These are phyloP conservation scores for Alfaro cultratus DNA, from an alignment of 2,797 vertebrate species.

Conservation along the genomic window DNA sequence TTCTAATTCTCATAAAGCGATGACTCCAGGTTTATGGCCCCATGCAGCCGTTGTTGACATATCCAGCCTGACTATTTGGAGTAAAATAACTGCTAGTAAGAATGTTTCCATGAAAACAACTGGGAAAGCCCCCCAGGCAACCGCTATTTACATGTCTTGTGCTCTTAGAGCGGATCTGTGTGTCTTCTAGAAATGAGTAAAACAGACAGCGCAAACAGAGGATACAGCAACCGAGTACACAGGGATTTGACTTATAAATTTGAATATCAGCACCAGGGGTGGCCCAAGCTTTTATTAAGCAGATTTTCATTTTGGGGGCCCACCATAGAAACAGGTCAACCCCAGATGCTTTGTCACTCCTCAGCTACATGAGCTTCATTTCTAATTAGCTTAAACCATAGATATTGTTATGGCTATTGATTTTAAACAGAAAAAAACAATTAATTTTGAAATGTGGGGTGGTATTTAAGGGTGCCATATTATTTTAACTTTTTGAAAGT, in stretches of 20 bases:
- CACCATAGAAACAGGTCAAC: too few species aligned
- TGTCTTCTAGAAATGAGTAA: conserved; percentile 13
- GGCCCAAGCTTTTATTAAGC: too few species aligned
- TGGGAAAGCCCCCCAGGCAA: conserved; percentile 17
- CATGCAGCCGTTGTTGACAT: conserved; percentile 17
- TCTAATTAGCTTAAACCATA: too few species aligned
- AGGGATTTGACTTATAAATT: not conserved
- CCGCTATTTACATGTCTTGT: conserved; percentile 43
- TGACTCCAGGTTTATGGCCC: conserved; percentile 38
- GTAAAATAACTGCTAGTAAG: conserved; percentile 22
- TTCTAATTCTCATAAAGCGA: conserved; percentile 55
- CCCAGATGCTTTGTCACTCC: too few species aligned
- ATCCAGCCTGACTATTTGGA: conserved; percentile 34
- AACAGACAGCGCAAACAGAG: conserved; percentile 27
- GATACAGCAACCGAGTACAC: conserved; percentile 13
- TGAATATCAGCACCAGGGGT: not conserved
- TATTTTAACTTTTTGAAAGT: too few species aligned
- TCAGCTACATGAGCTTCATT: too few species aligned
- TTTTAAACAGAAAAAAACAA: too few species aligned
- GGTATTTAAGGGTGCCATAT: too few species aligned
- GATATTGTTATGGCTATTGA: too few species aligned
- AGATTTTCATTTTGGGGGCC: too few species aligned
- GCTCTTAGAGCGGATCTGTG: conserved; percentile 9
- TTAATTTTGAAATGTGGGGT: too few species aligned
- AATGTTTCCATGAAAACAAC: conserved; percentile 34